phyloP scores from a whole-genome alignment of 2,888 invertebrate genomes.

The Mimachlamys varia region DNA sequence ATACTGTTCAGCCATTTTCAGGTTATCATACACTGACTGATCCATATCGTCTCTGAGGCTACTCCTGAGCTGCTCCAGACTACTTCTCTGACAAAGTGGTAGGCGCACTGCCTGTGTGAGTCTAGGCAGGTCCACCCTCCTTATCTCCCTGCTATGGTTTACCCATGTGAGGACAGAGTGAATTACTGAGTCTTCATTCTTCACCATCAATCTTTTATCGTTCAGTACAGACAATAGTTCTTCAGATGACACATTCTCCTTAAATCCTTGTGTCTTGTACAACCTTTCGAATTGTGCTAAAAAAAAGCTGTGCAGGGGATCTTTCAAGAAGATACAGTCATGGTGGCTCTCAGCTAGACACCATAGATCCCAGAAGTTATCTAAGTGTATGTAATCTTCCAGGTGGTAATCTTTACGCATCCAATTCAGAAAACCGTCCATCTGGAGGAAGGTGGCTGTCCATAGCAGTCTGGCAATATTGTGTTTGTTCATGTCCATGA shows the following conservation, averaged over 20 bases:
- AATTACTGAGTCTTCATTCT: not conserved
- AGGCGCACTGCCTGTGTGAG: not conserved
- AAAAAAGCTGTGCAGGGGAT: not conserved
- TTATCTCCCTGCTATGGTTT: not conserved
- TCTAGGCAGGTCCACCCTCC: not conserved
- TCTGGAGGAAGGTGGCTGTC: conserved; percentile 19
- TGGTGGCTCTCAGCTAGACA: not conserved
- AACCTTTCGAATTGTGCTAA: not conserved
- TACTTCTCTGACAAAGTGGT: not conserved
- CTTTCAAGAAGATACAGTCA: not conserved
- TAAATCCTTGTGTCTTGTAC: not conserved
- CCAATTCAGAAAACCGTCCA: not conserved
- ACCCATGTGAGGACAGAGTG: not conserved
- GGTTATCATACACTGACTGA: not conserved
- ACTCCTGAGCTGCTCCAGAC: not conserved
- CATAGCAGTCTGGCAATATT: conserved; percentile 7
- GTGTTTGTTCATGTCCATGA: not conserved
- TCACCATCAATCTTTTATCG: not conserved
- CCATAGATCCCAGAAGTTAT: not conserved
- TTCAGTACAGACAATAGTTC: not conserved
- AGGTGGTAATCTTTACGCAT: not conserved
- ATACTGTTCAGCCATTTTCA: not conserved
- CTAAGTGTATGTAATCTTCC: not conserved
- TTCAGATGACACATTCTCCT: not conserved
- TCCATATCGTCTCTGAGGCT: not conserved